Base-by-base conservation (phyloP, 2,888 invertebrate species). In the Eubasilissa splendida region DNA sequence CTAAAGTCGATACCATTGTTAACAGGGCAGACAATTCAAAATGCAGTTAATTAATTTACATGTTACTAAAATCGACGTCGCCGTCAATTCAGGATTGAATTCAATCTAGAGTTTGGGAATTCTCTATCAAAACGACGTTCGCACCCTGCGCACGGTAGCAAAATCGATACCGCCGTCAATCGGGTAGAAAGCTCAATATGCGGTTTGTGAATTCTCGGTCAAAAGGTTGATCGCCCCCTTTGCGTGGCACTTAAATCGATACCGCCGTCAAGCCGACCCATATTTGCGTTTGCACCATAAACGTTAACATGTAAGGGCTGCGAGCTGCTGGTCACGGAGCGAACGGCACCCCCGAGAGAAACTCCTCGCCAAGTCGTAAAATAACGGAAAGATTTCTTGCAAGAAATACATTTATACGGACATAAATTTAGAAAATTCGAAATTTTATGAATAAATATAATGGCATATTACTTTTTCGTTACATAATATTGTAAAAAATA, bases 281-380 rank as follows among this genome's bases (percentile, higher is more conserved):
- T 63, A 63, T 63, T 63, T 63, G 60, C 60, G 60, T 63, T 31
- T 31, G 60, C 11, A 9, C 60, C 60, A 63, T 63, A 63, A 63
- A 63, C 60, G 60, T 63, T 63, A 63, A 63, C 60, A 63, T 31
- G 60, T 31, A 63, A 63, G 60, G 31, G 31, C 60, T 63, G 31
- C 22, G 33, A 63, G 60, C 60, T 31, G 60, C 33, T 63, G 60
- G 60, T 63, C 60, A 63, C 31, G 33, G 60, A 63, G 60, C 22
- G 60, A 63, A 63, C 10, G 60, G 60, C 60, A 63, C 60, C 33
- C 33, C 22, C 14, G 60, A 31, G 60, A 9, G 60, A 9, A 31
- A 22, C 60, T 63, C 60, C 22, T 31, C 11, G 60, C 31, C 22
- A 63, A 63, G 60, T 63, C 31, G 31, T 31, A 63, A 31, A 63